phyloP scores from a whole-genome alignment of 2,888 invertebrate species.

The Lottia scabra region DNA sequence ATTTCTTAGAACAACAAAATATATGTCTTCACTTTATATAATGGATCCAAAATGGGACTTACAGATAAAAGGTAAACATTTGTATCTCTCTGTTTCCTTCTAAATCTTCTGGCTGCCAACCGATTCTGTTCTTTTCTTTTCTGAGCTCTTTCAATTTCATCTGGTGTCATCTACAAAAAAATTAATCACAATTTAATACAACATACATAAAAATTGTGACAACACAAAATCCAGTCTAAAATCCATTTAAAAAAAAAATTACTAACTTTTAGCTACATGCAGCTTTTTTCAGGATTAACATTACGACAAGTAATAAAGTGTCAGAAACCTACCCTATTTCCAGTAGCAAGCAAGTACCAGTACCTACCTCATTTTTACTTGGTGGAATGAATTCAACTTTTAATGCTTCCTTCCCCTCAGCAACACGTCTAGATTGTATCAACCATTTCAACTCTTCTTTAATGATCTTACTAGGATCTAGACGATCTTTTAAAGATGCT shows the following conservation, averaged over 20 bases:
- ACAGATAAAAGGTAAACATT: conserved; percentile 1
- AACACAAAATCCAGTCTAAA: too few relatives aligned
- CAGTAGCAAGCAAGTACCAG: too few relatives aligned
- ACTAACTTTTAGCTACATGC: too few relatives aligned
- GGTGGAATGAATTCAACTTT: conserved; percentile 37
- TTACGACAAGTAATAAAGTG: too few relatives aligned
- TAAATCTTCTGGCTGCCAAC: conserved; percentile 48
- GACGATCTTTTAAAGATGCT: conserved; percentile 40
- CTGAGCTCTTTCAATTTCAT: conserved; percentile 41
- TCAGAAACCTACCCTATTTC: too few relatives aligned
- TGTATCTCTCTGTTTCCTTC: conserved; percentile 30
- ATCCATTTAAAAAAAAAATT: too few relatives aligned
- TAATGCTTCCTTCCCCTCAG: conserved; percentile 52
- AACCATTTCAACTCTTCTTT: conserved; percentile 51
- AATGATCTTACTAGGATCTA: conserved; percentile 41
- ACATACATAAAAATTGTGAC: not conserved
- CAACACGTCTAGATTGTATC: conserved; percentile 48
- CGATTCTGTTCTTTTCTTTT: conserved; percentile 43
- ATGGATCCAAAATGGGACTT: too few relatives aligned
- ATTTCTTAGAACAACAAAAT: too few relatives aligned
- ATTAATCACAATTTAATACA: not conserved
- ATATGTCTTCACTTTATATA: too few relatives aligned
- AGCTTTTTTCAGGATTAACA: too few relatives aligned
- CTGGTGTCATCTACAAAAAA: conserved; percentile 37
- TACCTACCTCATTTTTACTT: conserved; percentile 30